phyloP scores from a whole-genome alignment of 2,113 vertebrate genomes.

The Calidris pygmaea region DNA sequence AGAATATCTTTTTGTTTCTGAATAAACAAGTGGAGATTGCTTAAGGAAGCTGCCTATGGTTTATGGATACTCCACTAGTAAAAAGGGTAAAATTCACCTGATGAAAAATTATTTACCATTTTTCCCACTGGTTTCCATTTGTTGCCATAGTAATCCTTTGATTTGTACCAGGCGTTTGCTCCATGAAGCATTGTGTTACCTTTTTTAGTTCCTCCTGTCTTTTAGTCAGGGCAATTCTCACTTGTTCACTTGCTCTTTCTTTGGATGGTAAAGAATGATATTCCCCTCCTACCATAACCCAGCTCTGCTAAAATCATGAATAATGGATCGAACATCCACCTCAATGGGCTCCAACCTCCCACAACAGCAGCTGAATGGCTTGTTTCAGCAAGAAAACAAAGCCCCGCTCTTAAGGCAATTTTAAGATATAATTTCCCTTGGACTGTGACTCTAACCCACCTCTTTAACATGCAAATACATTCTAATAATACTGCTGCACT shows the following conservation, averaged over 20 bases:
- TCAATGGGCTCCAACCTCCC: background rate
- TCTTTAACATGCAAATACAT: conserved; percentile 19
- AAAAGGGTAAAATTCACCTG: background rate
- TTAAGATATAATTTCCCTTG: conserved; percentile 33
- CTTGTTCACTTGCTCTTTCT: background rate
- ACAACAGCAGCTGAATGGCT: conserved; percentile 40
- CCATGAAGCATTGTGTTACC: background rate
- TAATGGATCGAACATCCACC: conserved; percentile 26
- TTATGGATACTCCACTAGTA: background rate
- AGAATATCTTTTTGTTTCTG: background rate
- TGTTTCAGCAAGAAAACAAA: conserved; percentile 51
- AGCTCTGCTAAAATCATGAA: conserved; percentile 9
- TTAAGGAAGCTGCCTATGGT: background rate
- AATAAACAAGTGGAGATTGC: background rate
- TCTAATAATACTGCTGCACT: conserved; percentile 26
- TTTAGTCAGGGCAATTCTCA: background rate
- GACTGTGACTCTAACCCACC: background rate
- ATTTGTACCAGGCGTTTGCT: background rate
- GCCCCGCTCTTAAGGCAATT: conserved; percentile 26
- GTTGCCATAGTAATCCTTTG: background rate
- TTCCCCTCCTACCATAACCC: background rate
- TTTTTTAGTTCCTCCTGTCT: background rate
- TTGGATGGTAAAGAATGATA: background rate
- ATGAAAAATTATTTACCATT: background rate
- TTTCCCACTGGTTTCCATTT: background rate